phyloP scores from a whole-genome alignment of 2,113 vertebrate genomes.

The cattle (Bos taurus) region ARS-UCD2.0 NC_037332.1:52061001-52061500 shows the following conservation, averaged over 20 bases:
- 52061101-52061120: background rate
- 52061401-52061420: background rate
- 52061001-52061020: background rate
- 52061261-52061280: background rate
- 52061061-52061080: background rate
- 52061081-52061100: background rate
- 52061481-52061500: background rate
- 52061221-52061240: background rate
- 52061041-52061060: background rate
- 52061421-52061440: background rate
- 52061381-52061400: background rate
- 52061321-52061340: background rate
- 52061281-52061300: background rate
- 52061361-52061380: background rate
- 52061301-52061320: background rate
- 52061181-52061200: background rate
- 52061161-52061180: background rate
- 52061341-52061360: background rate
- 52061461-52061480: background rate
- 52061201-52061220: background rate
- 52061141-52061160: background rate
- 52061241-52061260: background rate
- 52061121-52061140: background rate
- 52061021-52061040: background rate
- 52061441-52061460: background rate